Evolutionary conservation across 2,888 invertebrate genomes (phyloP).

Genomic region (Oegoconia quadripuncta): DNA sequence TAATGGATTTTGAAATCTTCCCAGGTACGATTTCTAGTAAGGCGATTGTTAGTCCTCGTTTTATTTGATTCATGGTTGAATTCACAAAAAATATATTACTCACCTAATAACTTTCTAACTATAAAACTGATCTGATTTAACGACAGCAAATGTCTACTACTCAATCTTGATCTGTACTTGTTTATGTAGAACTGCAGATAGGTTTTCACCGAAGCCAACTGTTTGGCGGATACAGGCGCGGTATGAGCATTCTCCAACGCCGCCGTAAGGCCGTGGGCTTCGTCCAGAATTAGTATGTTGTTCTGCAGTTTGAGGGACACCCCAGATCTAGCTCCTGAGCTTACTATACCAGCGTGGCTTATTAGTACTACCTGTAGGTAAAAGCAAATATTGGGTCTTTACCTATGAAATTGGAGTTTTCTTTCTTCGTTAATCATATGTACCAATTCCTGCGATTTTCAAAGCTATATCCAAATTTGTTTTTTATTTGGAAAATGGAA

Average conservation of each 20-base stretch:
- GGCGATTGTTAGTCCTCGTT: too few species aligned
- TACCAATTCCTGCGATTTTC: too few species aligned
- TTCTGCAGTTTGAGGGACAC: conserved; percentile 76
- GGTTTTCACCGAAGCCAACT: conserved; percentile 81
- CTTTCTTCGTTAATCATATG: too few species aligned
- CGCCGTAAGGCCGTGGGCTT: conserved; percentile 97
- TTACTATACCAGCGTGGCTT: conserved; percentile 69
- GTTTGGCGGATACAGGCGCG: conserved; percentile 83
- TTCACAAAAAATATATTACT: too few species aligned
- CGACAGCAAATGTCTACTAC: conserved; percentile 87
- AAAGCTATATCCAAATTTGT: too few species aligned
- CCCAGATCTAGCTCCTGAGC: conserved; percentile 61
- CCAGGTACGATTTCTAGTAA: too few species aligned
- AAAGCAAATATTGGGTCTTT: neutral
- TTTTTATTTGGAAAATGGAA: too few species aligned
- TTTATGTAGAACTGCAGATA: conserved; percentile 85
- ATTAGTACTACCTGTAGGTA: conserved; percentile 57
- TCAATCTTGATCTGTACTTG: conserved; percentile 86
- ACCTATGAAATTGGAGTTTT: too few species aligned
- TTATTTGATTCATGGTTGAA: too few species aligned
- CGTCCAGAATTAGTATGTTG: conserved; percentile 93
- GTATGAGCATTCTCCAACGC: conserved; percentile 93
- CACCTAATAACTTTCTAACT: conserved; percentile 81
- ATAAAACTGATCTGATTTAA: conserved; percentile 91
- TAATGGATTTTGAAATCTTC: too few species aligned